Percentiles rank a stretch among this genome's conserved stretches.
These are phyloP conservation scores for Diorhabda carinulata DNA, from an alignment of 1,140 invertebrate genomes.

Conservation along the genomic window DNA sequence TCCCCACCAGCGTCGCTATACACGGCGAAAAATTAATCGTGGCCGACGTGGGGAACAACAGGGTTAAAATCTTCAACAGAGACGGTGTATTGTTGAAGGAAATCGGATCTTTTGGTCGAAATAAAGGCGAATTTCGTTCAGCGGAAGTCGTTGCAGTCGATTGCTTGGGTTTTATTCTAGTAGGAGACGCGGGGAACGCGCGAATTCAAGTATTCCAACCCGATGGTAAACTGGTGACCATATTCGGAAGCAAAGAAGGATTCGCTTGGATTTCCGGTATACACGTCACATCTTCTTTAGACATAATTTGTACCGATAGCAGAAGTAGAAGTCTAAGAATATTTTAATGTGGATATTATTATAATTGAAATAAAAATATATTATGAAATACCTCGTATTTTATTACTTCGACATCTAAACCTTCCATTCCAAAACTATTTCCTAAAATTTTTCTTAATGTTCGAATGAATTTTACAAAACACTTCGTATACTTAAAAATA, in stretches of 20 bases:
- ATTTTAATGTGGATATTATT: conserved; percentile 50
- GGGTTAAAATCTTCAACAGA: conserved; percentile 58
- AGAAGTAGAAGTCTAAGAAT: conserved; percentile 68
- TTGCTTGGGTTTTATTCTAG: conserved; percentile 65
- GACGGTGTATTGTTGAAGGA: conserved; percentile 52
- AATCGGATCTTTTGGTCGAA: conserved; percentile 59
- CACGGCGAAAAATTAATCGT: conserved; percentile 52
- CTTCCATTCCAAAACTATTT: too few species aligned
- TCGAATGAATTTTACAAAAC: too few species aligned
- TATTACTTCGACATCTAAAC: too few species aligned
- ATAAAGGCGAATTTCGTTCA: conserved; percentile 61
- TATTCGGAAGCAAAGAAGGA: conserved; percentile 62
- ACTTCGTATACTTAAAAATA: too few species aligned
- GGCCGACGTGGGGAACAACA: conserved; percentile 63
- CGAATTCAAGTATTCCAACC: conserved; percentile 70
- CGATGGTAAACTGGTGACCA: conserved; percentile 59
- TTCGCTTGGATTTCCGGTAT: conserved; percentile 70
- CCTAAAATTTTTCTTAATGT: too few species aligned
- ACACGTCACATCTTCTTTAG: conserved; percentile 59
- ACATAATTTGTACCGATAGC: conserved; percentile 66
- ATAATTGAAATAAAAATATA: too few species aligned
- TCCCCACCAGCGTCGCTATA: conserved; percentile 66
- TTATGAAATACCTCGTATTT: too few species aligned
- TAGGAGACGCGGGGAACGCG: conserved; percentile 74
- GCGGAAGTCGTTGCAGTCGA: conserved; percentile 68